Conservation (phyloP, 2,888 invertebrate genomes). For the Meliscaeva auricollis region DNA sequence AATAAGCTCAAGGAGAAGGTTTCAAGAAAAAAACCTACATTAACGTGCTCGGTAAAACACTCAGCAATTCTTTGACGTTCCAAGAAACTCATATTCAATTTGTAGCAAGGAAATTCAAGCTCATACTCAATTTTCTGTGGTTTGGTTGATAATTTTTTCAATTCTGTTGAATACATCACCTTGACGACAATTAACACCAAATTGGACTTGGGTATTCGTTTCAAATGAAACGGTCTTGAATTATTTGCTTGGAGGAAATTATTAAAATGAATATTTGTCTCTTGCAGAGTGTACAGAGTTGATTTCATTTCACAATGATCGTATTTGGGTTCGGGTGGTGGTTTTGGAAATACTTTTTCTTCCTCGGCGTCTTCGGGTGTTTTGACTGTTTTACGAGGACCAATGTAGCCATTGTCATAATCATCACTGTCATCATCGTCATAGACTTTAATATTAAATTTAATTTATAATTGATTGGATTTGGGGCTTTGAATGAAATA, state of each 20-base stretch:
- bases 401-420: slow-evolving; percentile 83
- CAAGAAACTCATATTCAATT: slow-evolving; percentile 89
- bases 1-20: too few species aligned
- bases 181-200: slow-evolving; percentile 91
- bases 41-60: slow-evolving; percentile 91
- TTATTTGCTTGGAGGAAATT: slow-evolving; percentile 83
- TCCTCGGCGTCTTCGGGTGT: slow-evolving; percentile 82
- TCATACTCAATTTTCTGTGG: slow-evolving; percentile 85
- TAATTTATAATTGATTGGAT: too few species aligned
- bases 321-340: slow-evolving; percentile 80
- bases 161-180: slow-evolving; percentile 84
- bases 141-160: slow-evolving; percentile 84
- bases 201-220: slow-evolving; percentile 91
- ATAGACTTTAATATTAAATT: slow-evolving; percentile 78
- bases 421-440: slow-evolving; percentile 84
- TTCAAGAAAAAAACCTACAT: slow-evolving; percentile 84
- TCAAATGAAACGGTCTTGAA: slow-evolving; percentile 88
- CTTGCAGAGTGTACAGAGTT: slow-evolving; percentile 89
- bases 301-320: slow-evolving; percentile 90
- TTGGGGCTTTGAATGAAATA: too few species aligned
- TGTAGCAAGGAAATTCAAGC: slow-evolving; percentile 89
- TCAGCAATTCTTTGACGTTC: slow-evolving; percentile 89
- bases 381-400: slow-evolving; percentile 78
- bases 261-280: slow-evolving; percentile 84
- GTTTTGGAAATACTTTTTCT: slow-evolving; percentile 83